A percentile compares a stretch with the other conserved stretches of the same genome.
Conservation (phyloP, 2,888 invertebrate species). For the Acleris laterana region DNA sequence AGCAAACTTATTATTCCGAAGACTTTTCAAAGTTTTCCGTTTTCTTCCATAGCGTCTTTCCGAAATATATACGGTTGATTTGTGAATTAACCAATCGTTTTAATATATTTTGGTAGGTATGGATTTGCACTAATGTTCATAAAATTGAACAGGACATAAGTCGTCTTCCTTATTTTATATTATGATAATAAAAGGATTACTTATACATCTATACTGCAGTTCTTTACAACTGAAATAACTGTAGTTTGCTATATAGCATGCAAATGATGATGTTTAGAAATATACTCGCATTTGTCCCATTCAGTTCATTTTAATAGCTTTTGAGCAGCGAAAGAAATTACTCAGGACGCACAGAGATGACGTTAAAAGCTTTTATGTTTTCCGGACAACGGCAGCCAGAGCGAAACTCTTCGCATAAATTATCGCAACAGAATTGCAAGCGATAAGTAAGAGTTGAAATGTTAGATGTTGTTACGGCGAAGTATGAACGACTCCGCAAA, state of each 20-base stretch:
- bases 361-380: conserved; percentile 73
- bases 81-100: no score
- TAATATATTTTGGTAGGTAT: no score
- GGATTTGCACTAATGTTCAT: no score
- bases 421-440: conserved; percentile 41
- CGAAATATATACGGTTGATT: no score
- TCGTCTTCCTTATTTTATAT: no score
- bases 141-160: no score
- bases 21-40: no score
- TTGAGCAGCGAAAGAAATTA: conserved; percentile 60
- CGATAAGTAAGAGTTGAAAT: conserved; percentile 32
- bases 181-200: no score
- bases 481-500: conserved; percentile 22
- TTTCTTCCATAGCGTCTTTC: no score
- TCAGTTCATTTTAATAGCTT: conserved; percentile 61
- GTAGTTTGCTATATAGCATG: not conserved
- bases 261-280: conserved; percentile 51
- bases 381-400: conserved; percentile 58
- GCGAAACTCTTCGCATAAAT: conserved; percentile 50
- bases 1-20: no score
- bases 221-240: no score
- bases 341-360: conserved; percentile 53
- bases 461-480: conserved; percentile 21
- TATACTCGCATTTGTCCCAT: conserved; percentile 44
- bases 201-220: no score